Percentiles rank a stretch among this genome's conserved stretches.
Evolutionary conservation across 2,797 vertebrate genomes (phyloP).

Genomic region (Alectoris magna): DNA sequence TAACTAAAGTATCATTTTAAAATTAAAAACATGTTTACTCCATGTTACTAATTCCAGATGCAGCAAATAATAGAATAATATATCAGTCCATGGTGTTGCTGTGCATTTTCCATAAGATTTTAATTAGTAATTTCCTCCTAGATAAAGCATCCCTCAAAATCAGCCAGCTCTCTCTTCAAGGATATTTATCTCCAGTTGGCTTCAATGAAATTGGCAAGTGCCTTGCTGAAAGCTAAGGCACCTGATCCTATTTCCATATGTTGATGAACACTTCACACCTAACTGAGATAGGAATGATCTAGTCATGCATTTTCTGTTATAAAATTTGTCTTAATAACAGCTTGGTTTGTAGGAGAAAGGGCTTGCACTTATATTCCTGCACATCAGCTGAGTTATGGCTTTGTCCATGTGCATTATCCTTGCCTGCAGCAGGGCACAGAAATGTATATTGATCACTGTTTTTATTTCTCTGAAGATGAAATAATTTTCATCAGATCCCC

Average conservation of each 20-base stretch:
- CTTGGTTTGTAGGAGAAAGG: background rate
- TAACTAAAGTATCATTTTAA: background rate
- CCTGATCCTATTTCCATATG: background rate
- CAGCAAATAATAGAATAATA: background rate
- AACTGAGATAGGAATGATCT: background rate
- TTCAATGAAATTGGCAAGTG: background rate
- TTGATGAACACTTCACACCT: background rate
- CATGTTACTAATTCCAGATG: background rate
- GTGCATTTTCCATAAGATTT: background rate
- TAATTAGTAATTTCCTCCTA: background rate
- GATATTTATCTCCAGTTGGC: background rate
- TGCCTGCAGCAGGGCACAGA: background rate
- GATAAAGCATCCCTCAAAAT: background rate
- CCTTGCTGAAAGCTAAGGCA: background rate
- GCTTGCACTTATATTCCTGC: background rate
- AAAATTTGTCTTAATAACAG: background rate
- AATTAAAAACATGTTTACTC: constrained; percentile 1
- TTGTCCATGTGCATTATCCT: fast-evolving
- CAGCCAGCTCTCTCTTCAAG: background rate
- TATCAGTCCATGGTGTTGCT: background rate
- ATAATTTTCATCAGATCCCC: background rate
- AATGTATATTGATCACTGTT: background rate
- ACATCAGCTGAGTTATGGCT: fast-evolving
- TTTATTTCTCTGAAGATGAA: background rate
- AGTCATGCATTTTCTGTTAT: background rate